Conservation (phyloP, 2,888 invertebrate species). For the Mechanitis mazaeus region DNA sequence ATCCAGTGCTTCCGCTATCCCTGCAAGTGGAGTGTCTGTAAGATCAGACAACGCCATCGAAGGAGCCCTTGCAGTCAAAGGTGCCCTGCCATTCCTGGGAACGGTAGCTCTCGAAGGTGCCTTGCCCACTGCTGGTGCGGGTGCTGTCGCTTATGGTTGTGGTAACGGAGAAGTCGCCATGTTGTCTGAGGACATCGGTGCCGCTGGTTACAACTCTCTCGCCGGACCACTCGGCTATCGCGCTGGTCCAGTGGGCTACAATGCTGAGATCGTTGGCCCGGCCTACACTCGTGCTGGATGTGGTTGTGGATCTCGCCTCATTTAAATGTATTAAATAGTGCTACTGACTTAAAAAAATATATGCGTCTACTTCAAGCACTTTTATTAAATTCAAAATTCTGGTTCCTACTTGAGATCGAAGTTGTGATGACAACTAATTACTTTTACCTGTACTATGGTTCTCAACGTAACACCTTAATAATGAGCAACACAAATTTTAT, state of each 20-base stretch:
- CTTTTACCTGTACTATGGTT: no score
- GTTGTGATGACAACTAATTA: no score
- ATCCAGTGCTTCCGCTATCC: slow-evolving; percentile 36
- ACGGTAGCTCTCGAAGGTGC: slow-evolving; percentile 40
- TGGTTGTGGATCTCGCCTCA: slow-evolving; percentile 14
- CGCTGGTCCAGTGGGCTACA: slow-evolving; percentile 20
- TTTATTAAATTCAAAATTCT: no score
- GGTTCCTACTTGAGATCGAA: no score
- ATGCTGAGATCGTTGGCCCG: slow-evolving; percentile 4
- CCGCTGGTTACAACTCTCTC: slow-evolving; percentile 22
- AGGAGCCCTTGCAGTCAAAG: slow-evolving; percentile 34
- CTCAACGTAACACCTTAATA: no score
- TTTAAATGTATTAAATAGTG: neutral
- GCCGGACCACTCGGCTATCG: slow-evolving; percentile 25
- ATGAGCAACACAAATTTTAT: no score
- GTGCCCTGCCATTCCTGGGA: slow-evolving; percentile 37
- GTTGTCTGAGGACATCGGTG: slow-evolving; percentile 30
- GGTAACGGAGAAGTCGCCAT: slow-evolving; percentile 35
- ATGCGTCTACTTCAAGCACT: no score
- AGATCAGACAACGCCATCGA: slow-evolving; percentile 40
- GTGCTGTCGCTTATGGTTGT: slow-evolving; percentile 37
- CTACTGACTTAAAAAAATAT: no score
- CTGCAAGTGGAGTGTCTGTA: slow-evolving; percentile 35
- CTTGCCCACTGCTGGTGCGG: slow-evolving; percentile 40
- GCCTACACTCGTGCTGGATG: slow-evolving; percentile 15